A percentile compares a stretch with the other conserved stretches of the same genome.
These are phyloP conservation scores for Phrynocephalus forsythii DNA, from an alignment of 2,797 vertebrate genomes.

Conservation along the genomic window DNA sequence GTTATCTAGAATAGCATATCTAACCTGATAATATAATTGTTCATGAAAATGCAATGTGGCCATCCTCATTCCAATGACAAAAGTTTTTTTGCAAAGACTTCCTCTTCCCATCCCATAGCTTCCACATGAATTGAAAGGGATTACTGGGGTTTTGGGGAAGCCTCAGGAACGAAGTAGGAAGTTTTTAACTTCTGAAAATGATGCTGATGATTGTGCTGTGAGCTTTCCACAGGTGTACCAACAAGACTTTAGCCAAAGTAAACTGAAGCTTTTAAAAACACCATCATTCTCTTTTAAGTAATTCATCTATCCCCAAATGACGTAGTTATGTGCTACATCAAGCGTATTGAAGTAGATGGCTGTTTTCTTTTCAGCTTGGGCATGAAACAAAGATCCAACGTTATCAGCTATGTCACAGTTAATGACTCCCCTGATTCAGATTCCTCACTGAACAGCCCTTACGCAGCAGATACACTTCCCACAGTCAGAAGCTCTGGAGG, in stretches of 20 bases:
- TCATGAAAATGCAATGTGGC: not conserved
- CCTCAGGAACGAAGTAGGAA: no score
- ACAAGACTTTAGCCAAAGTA: not conserved
- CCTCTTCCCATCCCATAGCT: no score
- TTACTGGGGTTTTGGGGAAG: no score
- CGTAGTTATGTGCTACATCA: not conserved
- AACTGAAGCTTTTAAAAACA: not conserved
- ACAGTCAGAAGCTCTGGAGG: constrained; percentile 75
- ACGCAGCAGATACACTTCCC: constrained; percentile 82
- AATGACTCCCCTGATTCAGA: constrained; percentile 97
- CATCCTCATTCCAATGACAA: no score
- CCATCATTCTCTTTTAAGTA: not conserved
- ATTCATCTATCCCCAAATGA: not conserved
- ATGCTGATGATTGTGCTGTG: no score
- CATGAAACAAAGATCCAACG: constrained; percentile 91
- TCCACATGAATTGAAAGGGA: no score
- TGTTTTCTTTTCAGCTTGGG: constrained; percentile 77
- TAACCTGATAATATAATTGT: no score
- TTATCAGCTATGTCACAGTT: constrained; percentile 98
- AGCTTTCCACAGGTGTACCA: no score
- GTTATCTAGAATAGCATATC: no score
- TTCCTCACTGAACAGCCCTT: constrained; percentile 93
- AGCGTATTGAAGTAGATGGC: not conserved
- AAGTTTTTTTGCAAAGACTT: no score
- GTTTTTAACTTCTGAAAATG: no score